These are phyloP conservation scores for Bathynomus jamesi DNA, from an alignment of 1,140 invertebrate species.

Conservation along the genomic window DNA sequence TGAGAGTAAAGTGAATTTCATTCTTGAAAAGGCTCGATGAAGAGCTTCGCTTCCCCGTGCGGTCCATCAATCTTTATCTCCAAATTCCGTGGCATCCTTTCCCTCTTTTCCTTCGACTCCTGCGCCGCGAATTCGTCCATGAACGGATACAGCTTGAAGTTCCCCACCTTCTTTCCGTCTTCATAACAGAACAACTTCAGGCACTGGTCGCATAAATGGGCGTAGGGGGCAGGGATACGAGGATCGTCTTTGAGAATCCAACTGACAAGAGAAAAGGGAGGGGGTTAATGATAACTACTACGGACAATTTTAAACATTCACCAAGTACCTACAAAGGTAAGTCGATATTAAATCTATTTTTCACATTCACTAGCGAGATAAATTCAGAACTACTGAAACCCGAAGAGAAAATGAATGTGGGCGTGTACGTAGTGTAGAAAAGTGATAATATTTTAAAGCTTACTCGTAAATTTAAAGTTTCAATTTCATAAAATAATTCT, in stretches of 20 bases:
- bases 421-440: too few species aligned
- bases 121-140: constrained; percentile 14
- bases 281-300: too few species aligned
- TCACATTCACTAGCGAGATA: too few species aligned
- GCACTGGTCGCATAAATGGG: constrained; percentile 28
- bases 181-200: constrained; percentile 25
- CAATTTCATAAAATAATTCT: too few species aligned
- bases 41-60: not conserved
- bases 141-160: constrained; percentile 26
- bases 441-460: too few species aligned
- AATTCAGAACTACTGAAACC: too few species aligned
- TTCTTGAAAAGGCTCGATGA: not conserved
- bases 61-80: not conserved
- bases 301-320: too few species aligned
- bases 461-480: too few species aligned
- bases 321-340: too few species aligned
- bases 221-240: constrained; percentile 4
- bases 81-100: not conserved
- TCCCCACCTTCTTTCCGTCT: constrained; percentile 3
- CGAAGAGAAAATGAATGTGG: too few species aligned
- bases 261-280: constrained; percentile 16
- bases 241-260: constrained; percentile 25
- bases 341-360: too few species aligned
- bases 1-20: too few species aligned
- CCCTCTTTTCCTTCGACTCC: not conserved